phyloP scores from a whole-genome alignment of 2,113 vertebrate species.

The Holacanthus passer region DNA sequence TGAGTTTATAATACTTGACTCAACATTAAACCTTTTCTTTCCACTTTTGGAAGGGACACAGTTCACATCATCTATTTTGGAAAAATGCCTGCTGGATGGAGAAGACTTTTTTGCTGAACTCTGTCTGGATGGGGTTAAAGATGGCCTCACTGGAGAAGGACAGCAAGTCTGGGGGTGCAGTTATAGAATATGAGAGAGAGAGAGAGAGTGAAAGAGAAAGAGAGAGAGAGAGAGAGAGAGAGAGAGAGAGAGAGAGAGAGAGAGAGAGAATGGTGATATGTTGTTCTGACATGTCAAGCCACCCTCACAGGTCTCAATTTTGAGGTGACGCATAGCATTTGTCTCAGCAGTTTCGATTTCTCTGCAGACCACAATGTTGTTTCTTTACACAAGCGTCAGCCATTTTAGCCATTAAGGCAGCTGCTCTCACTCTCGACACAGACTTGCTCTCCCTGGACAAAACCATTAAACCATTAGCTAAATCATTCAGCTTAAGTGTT shows the following conservation, averaged over 20 bases:
- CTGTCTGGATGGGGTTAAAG: slow-evolving; percentile 27
- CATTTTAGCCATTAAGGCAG: slow-evolving; percentile 67
- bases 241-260: slow-evolving; percentile 11
- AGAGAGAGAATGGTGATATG: slow-evolving; percentile 15
- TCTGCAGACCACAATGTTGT: slow-evolving; percentile 45
- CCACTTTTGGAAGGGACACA: slow-evolving; percentile 19
- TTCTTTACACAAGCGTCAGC: slow-evolving; percentile 45
- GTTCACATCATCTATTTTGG: slow-evolving; percentile 17
- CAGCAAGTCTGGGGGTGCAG: slow-evolving; percentile 39
- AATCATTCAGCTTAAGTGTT: slow-evolving; percentile 77
- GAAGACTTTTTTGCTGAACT: slow-evolving; percentile 31
- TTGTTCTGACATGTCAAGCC: slow-evolving; percentile 19
- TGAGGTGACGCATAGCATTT: slow-evolving; percentile 35
- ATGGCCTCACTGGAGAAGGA: slow-evolving; percentile 69
- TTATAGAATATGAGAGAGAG: slow-evolving; percentile 49
- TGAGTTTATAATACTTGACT: slow-evolving; percentile 11
- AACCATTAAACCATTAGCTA: slow-evolving; percentile 76
- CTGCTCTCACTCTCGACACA: slow-evolving; percentile 57
- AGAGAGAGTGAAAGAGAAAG: neutral
- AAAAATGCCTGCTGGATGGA: neutral
- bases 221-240: slow-evolving; percentile 7
- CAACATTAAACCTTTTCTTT: slow-evolving; percentile 13
- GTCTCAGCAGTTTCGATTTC: slow-evolving; percentile 51
- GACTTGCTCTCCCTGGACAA: slow-evolving; percentile 66
- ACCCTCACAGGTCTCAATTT: slow-evolving; percentile 32